A percentile compares a stretch with the other conserved stretches of the same genome.
These are phyloP conservation scores for Muschampia plurimacula DNA, from an alignment of 2,888 invertebrate species.

Conservation along the genomic window DNA sequence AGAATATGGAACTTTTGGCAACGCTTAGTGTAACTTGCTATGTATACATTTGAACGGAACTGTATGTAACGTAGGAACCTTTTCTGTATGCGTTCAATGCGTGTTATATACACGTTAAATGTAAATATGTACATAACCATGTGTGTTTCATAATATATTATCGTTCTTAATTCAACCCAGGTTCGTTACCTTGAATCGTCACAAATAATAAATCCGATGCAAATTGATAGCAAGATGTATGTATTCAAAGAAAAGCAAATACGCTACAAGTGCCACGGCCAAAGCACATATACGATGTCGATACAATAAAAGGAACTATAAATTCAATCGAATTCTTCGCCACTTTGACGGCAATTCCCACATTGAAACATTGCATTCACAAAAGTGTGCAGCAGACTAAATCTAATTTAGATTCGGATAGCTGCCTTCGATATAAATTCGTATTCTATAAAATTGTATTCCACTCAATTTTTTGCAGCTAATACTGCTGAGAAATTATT, in stretches of 20 bases:
- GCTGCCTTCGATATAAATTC: slow-evolving; percentile 40
- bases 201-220: slow-evolving; percentile 11
- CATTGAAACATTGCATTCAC: slow-evolving; percentile 61
- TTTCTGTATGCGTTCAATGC: too few species aligned
- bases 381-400: slow-evolving; percentile 67
- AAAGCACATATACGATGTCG: slow-evolving; percentile 39
- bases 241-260: slow-evolving; percentile 47
- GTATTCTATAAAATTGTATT: slow-evolving; percentile 27
- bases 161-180: too few species aligned
- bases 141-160: too few species aligned
- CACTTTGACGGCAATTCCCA: slow-evolving; percentile 65
- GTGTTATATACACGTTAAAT: too few species aligned
- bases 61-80: too few species aligned
- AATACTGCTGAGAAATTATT: background rate
- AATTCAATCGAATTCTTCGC: slow-evolving; percentile 71
- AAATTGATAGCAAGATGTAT: slow-evolving; percentile 38
- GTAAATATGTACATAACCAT: too few species aligned
- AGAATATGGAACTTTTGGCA: too few species aligned
- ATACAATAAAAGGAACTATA: slow-evolving; percentile 64
- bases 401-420: slow-evolving; percentile 64
- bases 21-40: too few species aligned
- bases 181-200: background rate
- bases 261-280: slow-evolving; percentile 43
- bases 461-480: background rate
- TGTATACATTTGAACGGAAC: too few species aligned